Evolutionary conservation across 2,888 invertebrate species (phyloP).

Genomic region (Drosophila koepferae): DNA sequence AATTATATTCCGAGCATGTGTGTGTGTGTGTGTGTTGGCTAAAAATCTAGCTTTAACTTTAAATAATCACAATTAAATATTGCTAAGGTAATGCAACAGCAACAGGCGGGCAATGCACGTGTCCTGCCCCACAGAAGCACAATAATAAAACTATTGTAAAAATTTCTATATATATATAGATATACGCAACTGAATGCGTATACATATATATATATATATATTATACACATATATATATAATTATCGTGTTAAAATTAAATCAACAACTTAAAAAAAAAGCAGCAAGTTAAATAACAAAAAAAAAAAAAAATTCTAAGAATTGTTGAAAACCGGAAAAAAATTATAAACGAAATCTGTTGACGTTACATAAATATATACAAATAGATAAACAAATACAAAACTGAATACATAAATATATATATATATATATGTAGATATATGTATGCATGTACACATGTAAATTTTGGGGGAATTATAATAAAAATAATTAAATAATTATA

Average conservation of each 20-base stretch:
- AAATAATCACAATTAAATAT: conserved; percentile 78
- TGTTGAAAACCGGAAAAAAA: conserved; percentile 17
- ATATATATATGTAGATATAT: not conserved
- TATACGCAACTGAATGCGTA: not conserved
- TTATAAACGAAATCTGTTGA: conserved; percentile 21
- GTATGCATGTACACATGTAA: conserved; percentile 1
- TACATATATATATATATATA: not conserved
- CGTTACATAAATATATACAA: conserved; percentile 20
- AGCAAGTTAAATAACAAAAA: conserved; percentile 54
- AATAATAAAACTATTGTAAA: conserved; percentile 59
- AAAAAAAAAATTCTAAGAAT: conserved; percentile 30
- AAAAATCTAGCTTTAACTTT: conserved; percentile 62
- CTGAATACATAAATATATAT: conserved; percentile 4
- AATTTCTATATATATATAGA: conserved; percentile 24
- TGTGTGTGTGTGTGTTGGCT: conserved; percentile 28
- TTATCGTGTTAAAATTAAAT: conserved; percentile 71
- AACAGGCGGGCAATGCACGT: conserved; percentile 32
- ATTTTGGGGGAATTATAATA: conserved; percentile 20
- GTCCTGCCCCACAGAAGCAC: conserved; percentile 39
- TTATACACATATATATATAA: not conserved
- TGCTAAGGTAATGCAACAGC: conserved; percentile 56
- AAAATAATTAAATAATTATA: conserved; percentile 35
- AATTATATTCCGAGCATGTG: conserved; percentile 11
- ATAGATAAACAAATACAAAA: conserved; percentile 9
- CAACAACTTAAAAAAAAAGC: conserved; percentile 74